Evolutionary conservation across 2,888 invertebrate genomes (phyloP).

Genomic region (Drosophila kokeensis): DNA sequence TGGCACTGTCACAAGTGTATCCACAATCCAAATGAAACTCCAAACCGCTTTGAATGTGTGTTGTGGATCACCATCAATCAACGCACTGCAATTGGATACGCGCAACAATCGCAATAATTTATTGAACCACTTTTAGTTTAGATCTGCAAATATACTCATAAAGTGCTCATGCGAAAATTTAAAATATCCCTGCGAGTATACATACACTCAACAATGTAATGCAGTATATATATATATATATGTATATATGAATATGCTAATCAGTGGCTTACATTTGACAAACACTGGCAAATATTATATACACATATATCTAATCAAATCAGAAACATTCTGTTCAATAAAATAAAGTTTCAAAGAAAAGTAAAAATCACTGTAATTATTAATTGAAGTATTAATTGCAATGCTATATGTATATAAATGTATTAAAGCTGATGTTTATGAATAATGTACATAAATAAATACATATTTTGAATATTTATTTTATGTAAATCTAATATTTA

Average conservation of each 20-base stretch:
- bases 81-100: slow-evolving; percentile 20
- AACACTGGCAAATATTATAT: background rate
- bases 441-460: background rate
- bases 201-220: background rate
- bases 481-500: background rate
- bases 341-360: background rate
- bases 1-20: slow-evolving; percentile 31
- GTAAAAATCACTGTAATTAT: background rate
- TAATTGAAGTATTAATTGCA: background rate
- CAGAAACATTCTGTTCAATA: background rate
- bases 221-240: background rate
- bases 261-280: background rate
- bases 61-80: slow-evolving; percentile 29
- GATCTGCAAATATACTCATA: background rate
- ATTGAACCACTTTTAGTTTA: slow-evolving; percentile 19
- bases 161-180: background rate
- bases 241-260: background rate
- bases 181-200: slow-evolving; percentile 9
- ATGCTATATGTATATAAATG: background rate
- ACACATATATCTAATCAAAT: background rate
- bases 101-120: slow-evolving; percentile 35
- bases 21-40: slow-evolving; percentile 18
- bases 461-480: background rate
- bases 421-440: background rate
- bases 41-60: slow-evolving; percentile 3